These are phyloP conservation scores for Piprites chloris DNA, from an alignment of 2,113 vertebrate genomes.

Conservation along the genomic window DNA sequence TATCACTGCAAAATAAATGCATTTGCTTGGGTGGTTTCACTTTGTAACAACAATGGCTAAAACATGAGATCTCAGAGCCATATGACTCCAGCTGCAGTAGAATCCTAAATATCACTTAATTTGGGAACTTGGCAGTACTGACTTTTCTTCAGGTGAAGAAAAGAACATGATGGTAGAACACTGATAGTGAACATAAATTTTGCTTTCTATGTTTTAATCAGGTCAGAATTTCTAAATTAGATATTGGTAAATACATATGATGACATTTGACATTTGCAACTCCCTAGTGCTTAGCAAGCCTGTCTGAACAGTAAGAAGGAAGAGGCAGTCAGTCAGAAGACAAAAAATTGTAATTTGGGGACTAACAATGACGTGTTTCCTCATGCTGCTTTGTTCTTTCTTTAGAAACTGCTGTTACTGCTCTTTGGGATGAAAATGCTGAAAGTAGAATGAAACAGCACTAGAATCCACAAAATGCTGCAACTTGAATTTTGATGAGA, in stretches of 20 bases:
- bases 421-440: not conserved
- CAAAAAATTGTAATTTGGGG: not conserved
- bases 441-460: not conserved
- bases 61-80: not conserved
- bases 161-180: not conserved
- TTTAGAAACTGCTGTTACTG: constrained; percentile 11
- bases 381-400: not conserved
- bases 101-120: not conserved
- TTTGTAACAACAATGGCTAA: not conserved
- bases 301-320: not conserved
- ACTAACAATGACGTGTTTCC: not conserved
- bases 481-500: not conserved
- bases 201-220: not conserved
- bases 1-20: not conserved
- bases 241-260: not conserved
- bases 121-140: not conserved
- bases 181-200: not conserved
- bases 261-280: not conserved
- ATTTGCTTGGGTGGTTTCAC: not conserved
- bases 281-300: not conserved
- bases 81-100: not conserved
- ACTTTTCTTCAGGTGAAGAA: not conserved
- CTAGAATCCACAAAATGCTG: not conserved
- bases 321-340: not conserved
- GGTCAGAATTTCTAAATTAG: not conserved